Base-by-base conservation (phyloP, 2,888 invertebrate species). In the Nebria salina region DNA sequence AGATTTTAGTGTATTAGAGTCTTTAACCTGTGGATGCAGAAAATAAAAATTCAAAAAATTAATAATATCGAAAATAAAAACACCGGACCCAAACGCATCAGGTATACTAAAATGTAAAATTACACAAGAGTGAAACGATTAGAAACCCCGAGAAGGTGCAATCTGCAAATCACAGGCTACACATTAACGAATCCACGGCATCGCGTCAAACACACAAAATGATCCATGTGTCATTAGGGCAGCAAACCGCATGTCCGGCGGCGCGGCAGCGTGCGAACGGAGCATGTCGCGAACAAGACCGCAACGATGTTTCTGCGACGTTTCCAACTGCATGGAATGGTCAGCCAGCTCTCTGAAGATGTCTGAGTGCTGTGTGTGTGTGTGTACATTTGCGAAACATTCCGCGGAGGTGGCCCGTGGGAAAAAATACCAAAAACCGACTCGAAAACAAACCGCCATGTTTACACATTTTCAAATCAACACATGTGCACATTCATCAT, bases 351-450 rank as follows among this genome's bases (percentile, higher is more conserved):
- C 11, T 25, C 70, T 70, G 70, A 70, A 70, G 70, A 70, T 70
- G 70, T 70, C 70, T 70, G 70, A 70, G 70, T 70, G 70, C 70
- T 26, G 68, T 15, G 68, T 68, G 68, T 15, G 68, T 68, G 68
- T 70, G 70, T 70, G 70, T 70, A 70, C 25, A 70, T 70, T 70
- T 70, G 70, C 70, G 70, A 70, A 25, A 26, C 70, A 70, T 70
- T 70, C 70, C 25, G 11, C 25, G 70, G 70, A 25, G 70, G 70
- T 70, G 25, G 70, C 70, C 70, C 70, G 70, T 70, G 70, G 70
- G 70, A 70, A 70, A 70, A 20, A 20, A 20, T 20, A 20, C 20
- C 34, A 34, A 34, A 34, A 34, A 34, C 34, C 34, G 34, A 20
- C 20, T 20, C n/a, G 26, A 68, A 68, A 68, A 13, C 25, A 68